Percentiles rank a stretch among this genome's conserved stretches.
These are phyloP conservation scores for Argentina silus DNA, from an alignment of 2,797 vertebrate genomes.

Conservation along the genomic window DNA sequence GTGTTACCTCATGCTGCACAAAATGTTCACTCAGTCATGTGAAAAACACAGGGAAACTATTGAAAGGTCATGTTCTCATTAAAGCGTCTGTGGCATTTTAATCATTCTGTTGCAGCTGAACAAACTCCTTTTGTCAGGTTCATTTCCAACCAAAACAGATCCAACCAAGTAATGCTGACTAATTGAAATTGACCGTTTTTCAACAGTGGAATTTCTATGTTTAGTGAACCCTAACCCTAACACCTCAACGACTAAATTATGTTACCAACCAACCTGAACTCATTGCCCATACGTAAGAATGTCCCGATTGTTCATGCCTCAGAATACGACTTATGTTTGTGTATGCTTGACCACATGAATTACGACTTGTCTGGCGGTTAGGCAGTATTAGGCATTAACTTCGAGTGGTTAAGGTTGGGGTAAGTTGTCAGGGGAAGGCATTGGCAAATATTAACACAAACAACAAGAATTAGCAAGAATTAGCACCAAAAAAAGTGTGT, in stretches of 20 bases:
- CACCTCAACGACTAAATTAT: conserved; percentile 44
- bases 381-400: too few relatives aligned
- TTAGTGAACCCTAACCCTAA: conserved; percentile 49
- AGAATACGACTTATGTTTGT: neutral
- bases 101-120: conserved; percentile 37
- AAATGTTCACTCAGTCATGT: conserved; percentile 16
- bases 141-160: conserved; percentile 39
- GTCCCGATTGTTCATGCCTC: too few relatives aligned
- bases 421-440: too few relatives aligned
- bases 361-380: too few relatives aligned
- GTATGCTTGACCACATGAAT: neutral
- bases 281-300: too few relatives aligned
- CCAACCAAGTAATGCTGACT: conserved; percentile 33
- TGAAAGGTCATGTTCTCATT: conserved; percentile 38
- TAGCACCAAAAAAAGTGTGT: too few relatives aligned
- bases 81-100: conserved; percentile 36
- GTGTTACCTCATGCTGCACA: neutral
- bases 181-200: conserved; percentile 52
- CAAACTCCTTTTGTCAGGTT: conserved; percentile 38
- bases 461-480: too few relatives aligned
- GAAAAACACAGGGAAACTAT: conserved; percentile 22
- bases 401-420: too few relatives aligned
- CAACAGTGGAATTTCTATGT: conserved; percentile 46
- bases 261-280: conserved; percentile 16
- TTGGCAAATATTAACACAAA: too few relatives aligned